Evolutionary conservation across 2,113 vertebrate species (phyloP).

Genomic region (Phycodurus eques): DNA sequence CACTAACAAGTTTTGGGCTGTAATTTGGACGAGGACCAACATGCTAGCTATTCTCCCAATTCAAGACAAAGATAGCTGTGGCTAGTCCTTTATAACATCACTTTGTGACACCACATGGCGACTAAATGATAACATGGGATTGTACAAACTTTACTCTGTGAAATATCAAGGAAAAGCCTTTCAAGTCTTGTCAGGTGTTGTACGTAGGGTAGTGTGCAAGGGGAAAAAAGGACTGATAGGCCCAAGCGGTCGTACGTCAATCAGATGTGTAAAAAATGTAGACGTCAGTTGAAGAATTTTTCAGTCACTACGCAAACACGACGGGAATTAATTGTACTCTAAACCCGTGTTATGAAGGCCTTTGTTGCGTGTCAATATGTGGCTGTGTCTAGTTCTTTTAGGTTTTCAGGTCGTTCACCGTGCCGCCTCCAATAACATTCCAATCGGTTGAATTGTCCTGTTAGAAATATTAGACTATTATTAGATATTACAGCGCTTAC

Average conservation of each 20-base stretch:
- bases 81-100: neutral
- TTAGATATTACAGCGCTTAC: too few species aligned
- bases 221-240: neutral
- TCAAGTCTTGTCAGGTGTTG: neutral
- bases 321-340: too few species aligned
- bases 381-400: too few species aligned
- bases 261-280: neutral
- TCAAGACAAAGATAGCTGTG: neutral
- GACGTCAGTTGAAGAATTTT: neutral
- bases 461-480: too few species aligned
- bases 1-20: too few species aligned
- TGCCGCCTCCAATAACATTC: neutral
- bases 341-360: too few species aligned
- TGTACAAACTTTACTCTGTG: neutral
- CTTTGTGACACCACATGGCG: slow-evolving; percentile 5
- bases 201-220: neutral
- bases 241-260: neutral
- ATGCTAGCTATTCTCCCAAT: too few species aligned
- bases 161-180: neutral
- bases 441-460: too few species aligned
- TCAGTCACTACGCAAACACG: too few species aligned
- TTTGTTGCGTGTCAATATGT: too few species aligned
- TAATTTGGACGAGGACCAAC: too few species aligned
- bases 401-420: too few species aligned
- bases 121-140: neutral